phyloP scores from a whole-genome alignment of 2,888 invertebrate genomes.

The Ormyrus rosae region DNA sequence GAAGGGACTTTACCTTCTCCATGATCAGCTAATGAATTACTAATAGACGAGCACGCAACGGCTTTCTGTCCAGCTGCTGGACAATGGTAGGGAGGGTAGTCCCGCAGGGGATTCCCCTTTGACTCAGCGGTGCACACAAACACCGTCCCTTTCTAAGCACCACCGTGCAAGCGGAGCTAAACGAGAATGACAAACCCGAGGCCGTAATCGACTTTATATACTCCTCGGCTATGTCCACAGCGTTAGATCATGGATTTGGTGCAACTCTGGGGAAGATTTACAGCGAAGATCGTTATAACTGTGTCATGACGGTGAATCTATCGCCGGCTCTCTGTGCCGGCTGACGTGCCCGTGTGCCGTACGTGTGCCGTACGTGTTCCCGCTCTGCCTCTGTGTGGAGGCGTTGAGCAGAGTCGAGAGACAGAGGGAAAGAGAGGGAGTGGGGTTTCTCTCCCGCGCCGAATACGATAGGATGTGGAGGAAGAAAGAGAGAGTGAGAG shows the following conservation, averaged over 20 bases:
- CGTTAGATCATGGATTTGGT: constrained; percentile 74
- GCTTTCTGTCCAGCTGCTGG: constrained; percentile 12
- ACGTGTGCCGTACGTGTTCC: constrained; percentile 1
- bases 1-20: constrained; percentile 46
- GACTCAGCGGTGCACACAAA: constrained; percentile 53
- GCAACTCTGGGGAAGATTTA: constrained; percentile 72
- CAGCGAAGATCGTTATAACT: constrained; percentile 71
- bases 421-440: constrained; percentile 22
- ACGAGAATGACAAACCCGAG: constrained; percentile 73
- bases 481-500: constrained; percentile 3
- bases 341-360: constrained; percentile 21
- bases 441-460: not conserved
- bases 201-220: constrained; percentile 74
- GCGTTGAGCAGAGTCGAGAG: constrained; percentile 49
- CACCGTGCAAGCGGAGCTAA: constrained; percentile 66
- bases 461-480: not conserved
- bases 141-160: constrained; percentile 57
- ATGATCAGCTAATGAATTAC: constrained; percentile 31
- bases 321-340: constrained; percentile 55
- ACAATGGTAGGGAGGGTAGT: constrained; percentile 35
- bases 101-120: constrained; percentile 51
- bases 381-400: constrained; percentile 1
- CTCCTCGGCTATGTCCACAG: constrained; percentile 70
- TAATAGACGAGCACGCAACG: constrained; percentile 6
- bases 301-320: constrained; percentile 68